phyloP scores from a whole-genome alignment of 2,113 vertebrate genomes.

The Colaptes auratus region DNA sequence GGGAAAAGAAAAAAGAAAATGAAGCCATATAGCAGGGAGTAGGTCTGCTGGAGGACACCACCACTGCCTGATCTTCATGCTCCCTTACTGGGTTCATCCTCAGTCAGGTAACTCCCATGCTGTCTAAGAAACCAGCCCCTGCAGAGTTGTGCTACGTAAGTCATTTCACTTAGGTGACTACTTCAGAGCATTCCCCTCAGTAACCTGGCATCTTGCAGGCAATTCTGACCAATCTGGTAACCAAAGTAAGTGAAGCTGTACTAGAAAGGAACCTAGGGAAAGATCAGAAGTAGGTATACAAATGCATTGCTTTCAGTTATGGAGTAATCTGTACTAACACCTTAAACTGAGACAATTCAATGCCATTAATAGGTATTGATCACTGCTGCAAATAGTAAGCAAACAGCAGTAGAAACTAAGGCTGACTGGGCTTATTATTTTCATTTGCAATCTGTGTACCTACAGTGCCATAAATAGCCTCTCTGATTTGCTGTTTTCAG shows the following conservation, averaged over 20 bases:
- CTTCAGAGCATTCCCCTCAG: neutral
- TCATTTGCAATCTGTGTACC: neutral
- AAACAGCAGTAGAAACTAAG: neutral
- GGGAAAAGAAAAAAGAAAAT: neutral
- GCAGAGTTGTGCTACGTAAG: neutral
- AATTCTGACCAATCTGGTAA: neutral
- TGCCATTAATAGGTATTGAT: neutral
- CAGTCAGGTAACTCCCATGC: neutral
- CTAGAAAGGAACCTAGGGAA: neutral
- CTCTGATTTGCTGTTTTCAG: neutral
- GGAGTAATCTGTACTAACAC: neutral
- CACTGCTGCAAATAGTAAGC: neutral
- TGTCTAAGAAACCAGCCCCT: neutral
- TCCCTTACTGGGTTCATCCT: neutral
- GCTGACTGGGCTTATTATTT: slow-evolving; percentile 17
- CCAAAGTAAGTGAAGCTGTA: neutral
- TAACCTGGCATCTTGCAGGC: neutral
- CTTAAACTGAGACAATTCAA: neutral
- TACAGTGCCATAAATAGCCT: neutral
- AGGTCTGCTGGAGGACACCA: neutral
- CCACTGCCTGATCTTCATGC: neutral
- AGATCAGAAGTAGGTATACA: neutral
- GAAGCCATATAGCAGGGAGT: neutral
- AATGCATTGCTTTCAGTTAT: neutral
- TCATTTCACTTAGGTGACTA: neutral